Evolutionary conservation across 2,888 invertebrate species (phyloP).

Genomic region (Theristus sp.): DNA sequence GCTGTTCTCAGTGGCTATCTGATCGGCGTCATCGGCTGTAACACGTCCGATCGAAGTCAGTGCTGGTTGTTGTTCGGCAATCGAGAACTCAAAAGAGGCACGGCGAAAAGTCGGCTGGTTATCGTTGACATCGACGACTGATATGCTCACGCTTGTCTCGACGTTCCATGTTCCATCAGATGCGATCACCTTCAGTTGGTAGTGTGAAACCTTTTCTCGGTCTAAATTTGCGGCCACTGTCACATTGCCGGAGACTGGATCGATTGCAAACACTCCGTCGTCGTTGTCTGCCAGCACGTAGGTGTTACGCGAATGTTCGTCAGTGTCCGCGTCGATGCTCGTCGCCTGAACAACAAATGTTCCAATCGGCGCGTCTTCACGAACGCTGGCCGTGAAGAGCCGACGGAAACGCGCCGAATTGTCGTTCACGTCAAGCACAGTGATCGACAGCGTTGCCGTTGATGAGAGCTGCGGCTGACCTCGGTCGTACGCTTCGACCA

Average conservation of each 20-base stretch:
- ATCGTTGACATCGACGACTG: slow-evolving; percentile 84
- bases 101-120: slow-evolving; percentile 79
- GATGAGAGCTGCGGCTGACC: slow-evolving; percentile 43
- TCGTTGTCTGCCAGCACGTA: slow-evolving; percentile 52
- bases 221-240: slow-evolving; percentile 39
- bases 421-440: slow-evolving; percentile 76
- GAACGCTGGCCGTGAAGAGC: slow-evolving; percentile 46
- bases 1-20: slow-evolving; percentile 66
- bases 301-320: background rate
- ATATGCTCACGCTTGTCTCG: slow-evolving; percentile 70
- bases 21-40: slow-evolving; percentile 66
- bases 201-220: slow-evolving; percentile 17
- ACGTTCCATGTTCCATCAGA: slow-evolving; percentile 77
- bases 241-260: slow-evolving; percentile 47
- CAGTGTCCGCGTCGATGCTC: slow-evolving; percentile 44
- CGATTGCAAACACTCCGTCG: slow-evolving; percentile 51
- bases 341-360: slow-evolving; percentile 54
- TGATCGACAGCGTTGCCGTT: slow-evolving; percentile 55
- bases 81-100: slow-evolving; percentile 58
- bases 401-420: slow-evolving; percentile 57
- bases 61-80: slow-evolving; percentile 53
- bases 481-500: slow-evolving; percentile 60
- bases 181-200: slow-evolving; percentile 7
- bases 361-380: slow-evolving; percentile 59
- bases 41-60: slow-evolving; percentile 71